Evolutionary conservation across 2,797 vertebrate genomes (phyloP), one percentile per base, ranked within the genome.

Genomic region (Xenopus petersii): DNA sequence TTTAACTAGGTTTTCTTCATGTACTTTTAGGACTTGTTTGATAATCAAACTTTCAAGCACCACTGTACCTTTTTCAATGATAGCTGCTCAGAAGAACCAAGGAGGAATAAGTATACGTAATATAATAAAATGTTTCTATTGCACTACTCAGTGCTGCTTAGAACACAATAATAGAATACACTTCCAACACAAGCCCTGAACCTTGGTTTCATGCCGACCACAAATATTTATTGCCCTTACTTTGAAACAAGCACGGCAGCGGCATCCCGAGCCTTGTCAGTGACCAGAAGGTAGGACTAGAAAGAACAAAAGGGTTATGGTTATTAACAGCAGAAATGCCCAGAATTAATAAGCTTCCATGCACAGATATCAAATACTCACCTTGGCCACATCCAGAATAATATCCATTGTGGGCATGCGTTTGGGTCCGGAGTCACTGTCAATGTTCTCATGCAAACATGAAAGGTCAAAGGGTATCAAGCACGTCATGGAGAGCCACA

Each of bases 401-500:
- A 93, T 94, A 77, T 98, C 95, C 95, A 97, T 97, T 60, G 86
- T 88, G 0, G 96, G 77, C 78, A 89, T 83, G 69, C 88, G 91
- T 26, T 79, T 33, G 0, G 80, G 83, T 17, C 86, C 89, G 0
- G 84, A 73, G 0, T 90, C 83, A 4, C 86, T 73, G 48, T 79
- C 49, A 1, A 93, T 80, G 80, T 87, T 83, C 2, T 96, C 96
- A 42, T 99, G 97, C 51, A 99, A 89, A 16, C 95, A 95, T 42
- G 91, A 94, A 76, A 99, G 93, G 73, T 98, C 95, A 79, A 99
- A 98, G 51, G 98, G 98, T 70, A 98, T 98, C 76, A 99, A 90
- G 83, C 96, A 98, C 15, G 94, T 94, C 93, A 98, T 92, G 66
- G 96, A 95, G 17, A 99, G 90, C 97, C 98, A 99, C 61, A 99